Percentiles rank a stretch among this genome's conserved stretches.
phyloP scores from a whole-genome alignment of 2,888 invertebrate species.

The Cyclophora albipunctata region DNA sequence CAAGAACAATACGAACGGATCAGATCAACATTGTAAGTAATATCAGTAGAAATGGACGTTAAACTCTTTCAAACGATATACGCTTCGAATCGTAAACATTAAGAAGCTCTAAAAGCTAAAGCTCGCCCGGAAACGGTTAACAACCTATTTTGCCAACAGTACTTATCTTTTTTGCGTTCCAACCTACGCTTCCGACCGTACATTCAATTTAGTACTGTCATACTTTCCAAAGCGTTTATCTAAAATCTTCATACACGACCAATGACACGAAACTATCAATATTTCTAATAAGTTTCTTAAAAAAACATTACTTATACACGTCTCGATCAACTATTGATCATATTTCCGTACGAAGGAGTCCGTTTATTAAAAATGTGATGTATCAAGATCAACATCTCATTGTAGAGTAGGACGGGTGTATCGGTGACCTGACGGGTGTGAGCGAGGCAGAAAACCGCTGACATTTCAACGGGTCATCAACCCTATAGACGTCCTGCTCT shows the following conservation, averaged over 20 bases:
- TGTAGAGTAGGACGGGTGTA: conserved; percentile 48
- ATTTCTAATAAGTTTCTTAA: conserved; percentile 68
- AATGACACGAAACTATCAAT: conserved; percentile 75
- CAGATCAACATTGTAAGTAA: no score
- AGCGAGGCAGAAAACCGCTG: conserved; percentile 60
- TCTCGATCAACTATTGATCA: conserved; percentile 70
- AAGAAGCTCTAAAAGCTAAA: no score
- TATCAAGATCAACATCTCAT: conserved; percentile 75
- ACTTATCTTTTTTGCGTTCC: conserved; percentile 37
- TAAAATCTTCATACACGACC: conserved; percentile 64
- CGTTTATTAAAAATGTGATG: conserved; percentile 76
- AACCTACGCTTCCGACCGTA: conserved; percentile 36
- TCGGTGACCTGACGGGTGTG: conserved; percentile 34
- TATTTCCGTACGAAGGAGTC: conserved; percentile 71
- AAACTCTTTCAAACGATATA: no score
- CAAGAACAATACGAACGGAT: no score
- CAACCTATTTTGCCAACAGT: no score
- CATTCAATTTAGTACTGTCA: conserved; percentile 60
- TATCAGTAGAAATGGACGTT: no score
- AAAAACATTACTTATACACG: conserved; percentile 59
- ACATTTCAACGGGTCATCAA: conserved; percentile 75
- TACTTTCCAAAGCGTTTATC: conserved; percentile 64
- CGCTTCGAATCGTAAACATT: no score
- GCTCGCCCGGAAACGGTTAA: no score
- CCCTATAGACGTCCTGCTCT: conserved; percentile 72